Evolutionary conservation across 1,140 invertebrate species (phyloP), one percentile per base, ranked within the genome.

Genomic region (Leptestheria dahalacensis): DNA sequence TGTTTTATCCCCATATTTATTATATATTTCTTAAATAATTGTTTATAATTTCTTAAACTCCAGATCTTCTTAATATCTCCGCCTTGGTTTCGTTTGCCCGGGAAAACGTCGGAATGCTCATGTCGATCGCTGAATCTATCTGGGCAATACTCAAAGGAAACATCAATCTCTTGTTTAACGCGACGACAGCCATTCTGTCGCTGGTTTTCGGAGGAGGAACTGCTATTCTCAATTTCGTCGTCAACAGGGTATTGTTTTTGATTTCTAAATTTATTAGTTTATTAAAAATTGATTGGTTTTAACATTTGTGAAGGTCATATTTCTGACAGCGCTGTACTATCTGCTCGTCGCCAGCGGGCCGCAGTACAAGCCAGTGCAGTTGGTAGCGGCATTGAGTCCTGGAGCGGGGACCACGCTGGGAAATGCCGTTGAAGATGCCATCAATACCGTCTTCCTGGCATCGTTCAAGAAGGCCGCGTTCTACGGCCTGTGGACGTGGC

Each of bases 401-500:
- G 75, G 75, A 65, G 76, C 81, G 67, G 78, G 83, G 62, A 71
- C 76, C 33, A 75, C 73, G 77, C 81, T 91, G 64, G 90, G 88
- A 1, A 77, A 83, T 50, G 88, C 91, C n/a, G 71, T 83, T 26
- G 80, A 83, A 66, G 76, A 79, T 64, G 80, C 82, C 1, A 78
- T 85, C n/a, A 81, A 78, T 50, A 77, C 80, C 41, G 89, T 99
- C 2, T 92, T 98, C 68, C 82, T 87, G 48, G 92, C 93, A 0
- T 95, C 92, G 1, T 87, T 97, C 61, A 99, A 98, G 75, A 91
- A 98, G 79, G 88, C 91, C 2, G 78, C 87, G 0, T 99, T 99
- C 74, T 97, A 98, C 71, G 94, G 93, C 0, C 74, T 98, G 59
- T 99, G 94, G 82, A 98, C 95, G 0, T 98, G 94, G 91, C 81